Conservation (phyloP, 2,888 invertebrate genomes). For the Pheosia tremula region DNA sequence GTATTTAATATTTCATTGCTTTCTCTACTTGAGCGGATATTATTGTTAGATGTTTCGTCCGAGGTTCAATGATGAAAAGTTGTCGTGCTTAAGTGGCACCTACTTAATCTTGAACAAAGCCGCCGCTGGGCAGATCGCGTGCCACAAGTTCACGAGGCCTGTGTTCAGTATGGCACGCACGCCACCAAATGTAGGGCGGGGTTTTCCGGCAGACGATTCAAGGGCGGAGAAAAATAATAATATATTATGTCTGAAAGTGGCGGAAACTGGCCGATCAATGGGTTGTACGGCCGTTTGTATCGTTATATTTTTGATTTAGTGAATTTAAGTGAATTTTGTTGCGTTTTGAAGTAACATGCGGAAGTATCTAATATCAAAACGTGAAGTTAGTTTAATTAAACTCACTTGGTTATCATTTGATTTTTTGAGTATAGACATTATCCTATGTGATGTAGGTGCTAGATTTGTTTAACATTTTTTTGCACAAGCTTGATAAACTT, state of each 20-base stretch:
- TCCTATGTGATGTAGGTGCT: no score
- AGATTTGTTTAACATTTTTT: no score
- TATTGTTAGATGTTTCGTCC: neutral
- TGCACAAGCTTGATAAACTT: no score
- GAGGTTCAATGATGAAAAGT: constrained; percentile 18
- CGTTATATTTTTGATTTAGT: constrained; percentile 1
- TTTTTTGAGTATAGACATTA: no score
- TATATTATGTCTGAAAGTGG: constrained; percentile 47
- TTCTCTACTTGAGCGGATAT: neutral
- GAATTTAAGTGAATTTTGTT: neutral
- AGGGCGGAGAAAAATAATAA: constrained; percentile 54
- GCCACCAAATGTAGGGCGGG: constrained; percentile 49
- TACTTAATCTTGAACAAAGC: constrained; percentile 50
- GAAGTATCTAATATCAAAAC: no score
- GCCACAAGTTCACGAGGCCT: constrained; percentile 40
- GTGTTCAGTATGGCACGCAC: constrained; percentile 50
- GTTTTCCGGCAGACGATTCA: constrained; percentile 39
- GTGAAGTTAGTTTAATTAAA: no score
- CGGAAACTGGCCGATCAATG: constrained; percentile 46
- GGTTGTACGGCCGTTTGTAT: constrained; percentile 23
- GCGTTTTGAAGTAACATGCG: neutral
- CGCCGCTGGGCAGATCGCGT: constrained; percentile 48
- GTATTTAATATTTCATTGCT: no score
- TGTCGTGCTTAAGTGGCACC: constrained; percentile 36
- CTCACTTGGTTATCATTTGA: no score